phyloP scores from a whole-genome alignment of 2,888 invertebrate genomes.

The Amblyteles armatorius region DNA sequence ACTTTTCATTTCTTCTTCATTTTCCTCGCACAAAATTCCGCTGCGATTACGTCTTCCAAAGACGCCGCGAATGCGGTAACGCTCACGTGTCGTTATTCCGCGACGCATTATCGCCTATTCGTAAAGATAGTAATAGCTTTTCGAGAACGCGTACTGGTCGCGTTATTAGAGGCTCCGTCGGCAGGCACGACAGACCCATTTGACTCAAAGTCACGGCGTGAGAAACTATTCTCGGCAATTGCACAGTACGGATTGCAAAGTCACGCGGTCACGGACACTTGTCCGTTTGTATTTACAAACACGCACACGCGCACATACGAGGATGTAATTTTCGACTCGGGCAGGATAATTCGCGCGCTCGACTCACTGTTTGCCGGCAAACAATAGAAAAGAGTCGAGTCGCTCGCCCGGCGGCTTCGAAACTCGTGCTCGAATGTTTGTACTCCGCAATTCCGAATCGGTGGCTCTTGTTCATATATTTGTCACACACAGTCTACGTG shows the following conservation, averaged over 20 bases:
- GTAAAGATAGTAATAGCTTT: neutral
- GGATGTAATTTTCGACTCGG: neutral
- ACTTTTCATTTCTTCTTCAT: neutral
- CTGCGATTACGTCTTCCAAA: conserved; percentile 9
- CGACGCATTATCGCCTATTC: conserved; percentile 4
- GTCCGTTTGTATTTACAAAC: neutral
- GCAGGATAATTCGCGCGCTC: conserved; percentile 11
- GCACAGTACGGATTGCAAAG: conserved; percentile 14
- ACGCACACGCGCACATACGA: neutral
- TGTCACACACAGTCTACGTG: neutral
- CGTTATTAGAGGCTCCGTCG: neutral
- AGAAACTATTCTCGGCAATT: conserved; percentile 45
- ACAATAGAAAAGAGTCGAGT: conserved; percentile 1
- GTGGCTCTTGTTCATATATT: conserved; percentile 10
- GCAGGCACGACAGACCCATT: conserved; percentile 31
- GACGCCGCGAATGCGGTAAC: conserved; percentile 8
- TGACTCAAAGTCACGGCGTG: conserved; percentile 28
- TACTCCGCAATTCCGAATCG: neutral
- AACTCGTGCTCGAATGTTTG: neutral
- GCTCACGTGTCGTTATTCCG: neutral
- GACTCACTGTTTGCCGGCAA: conserved; percentile 27
- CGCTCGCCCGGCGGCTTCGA: neutral
- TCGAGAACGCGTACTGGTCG: neutral
- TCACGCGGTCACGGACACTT: conserved; percentile 14
- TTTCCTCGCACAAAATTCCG: neutral